Base-by-base conservation (phyloP, 2,113 vertebrate species). In the Phodopus roborovskii region DNA sequence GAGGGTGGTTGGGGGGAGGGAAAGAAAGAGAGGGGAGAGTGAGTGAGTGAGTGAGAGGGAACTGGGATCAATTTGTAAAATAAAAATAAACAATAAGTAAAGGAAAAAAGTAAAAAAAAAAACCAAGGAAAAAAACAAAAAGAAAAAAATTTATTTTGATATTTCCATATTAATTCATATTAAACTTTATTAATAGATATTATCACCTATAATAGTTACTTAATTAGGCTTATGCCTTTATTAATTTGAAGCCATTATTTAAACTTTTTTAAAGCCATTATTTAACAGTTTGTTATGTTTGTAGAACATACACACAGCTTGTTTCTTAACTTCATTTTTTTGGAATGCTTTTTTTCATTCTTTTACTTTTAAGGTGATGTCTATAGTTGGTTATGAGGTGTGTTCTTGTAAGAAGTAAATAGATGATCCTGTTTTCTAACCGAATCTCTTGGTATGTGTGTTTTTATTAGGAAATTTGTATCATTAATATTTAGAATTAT, bases 231-330 rank as follows among this genome's bases (percentile, higher is more conserved):
- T 48, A 77, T 48, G 19, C 1, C 71, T 87, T 53, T 64, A 56
- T 94, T 74, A 91, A 17, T 22, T 45, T 92, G 48, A 90, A 75
- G 56, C 22, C 87, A 56, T 90, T 39, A 78, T 33, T 20, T 93
- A 78, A 79, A 88, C n/a, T n/a, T n/a, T n/a, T 22, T 45, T 92
- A 39, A 90, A 75, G 56, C 22, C 87, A 56, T 90, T 39, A 78
- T 33, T 20, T 93, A 78, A 78, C 91, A 56, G 36, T 89, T 17
- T 77, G 30, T 74, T 62, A 58, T 75, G 74, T 28, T 48, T 13
- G 28, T 53, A 78, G 45, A 53, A 78, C 50, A 50, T 5, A 75
- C 33, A 33, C 30, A 50, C 28, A 78, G 3, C 7, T 78, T 78
- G 28, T 87, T 78, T 71, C 66, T 87, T 62, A 81, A 13, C 30